Evolutionary conservation across 2,113 vertebrate species (phyloP).

Genomic region (Grammomys dolichurus): DNA sequence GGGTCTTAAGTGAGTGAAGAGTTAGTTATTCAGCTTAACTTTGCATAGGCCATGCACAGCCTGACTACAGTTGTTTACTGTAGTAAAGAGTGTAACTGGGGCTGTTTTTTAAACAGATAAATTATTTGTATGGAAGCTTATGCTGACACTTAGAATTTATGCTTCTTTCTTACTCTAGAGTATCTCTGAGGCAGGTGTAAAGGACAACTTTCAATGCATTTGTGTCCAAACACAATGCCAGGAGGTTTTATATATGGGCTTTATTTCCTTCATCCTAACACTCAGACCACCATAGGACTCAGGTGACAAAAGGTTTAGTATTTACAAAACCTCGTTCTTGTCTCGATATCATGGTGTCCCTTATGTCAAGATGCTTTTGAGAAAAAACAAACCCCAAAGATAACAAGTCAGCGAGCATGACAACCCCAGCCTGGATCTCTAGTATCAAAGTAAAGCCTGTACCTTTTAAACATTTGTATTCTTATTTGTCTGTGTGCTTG

Average conservation of each 20-base stretch:
- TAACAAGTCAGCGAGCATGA: neutral
- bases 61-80: neutral
- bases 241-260: neutral
- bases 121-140: neutral
- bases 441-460: neutral
- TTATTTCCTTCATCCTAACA: neutral
- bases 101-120: neutral
- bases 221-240: neutral
- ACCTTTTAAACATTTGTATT: neutral
- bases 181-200: neutral
- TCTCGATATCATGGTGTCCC: neutral
- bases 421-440: no score
- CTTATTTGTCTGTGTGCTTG: neutral
- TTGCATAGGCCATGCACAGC: fast-evolving
- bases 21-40: neutral
- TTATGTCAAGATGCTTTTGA: neutral
- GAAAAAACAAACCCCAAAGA: neutral
- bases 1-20: neutral
- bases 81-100: neutral
- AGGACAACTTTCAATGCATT: neutral
- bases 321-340: neutral
- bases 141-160: neutral
- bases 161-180: neutral
- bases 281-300: neutral
- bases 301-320: neutral